Base-by-base conservation (phyloP, 2,797 vertebrate genomes). In the Acipenser transmontanus region DNA sequence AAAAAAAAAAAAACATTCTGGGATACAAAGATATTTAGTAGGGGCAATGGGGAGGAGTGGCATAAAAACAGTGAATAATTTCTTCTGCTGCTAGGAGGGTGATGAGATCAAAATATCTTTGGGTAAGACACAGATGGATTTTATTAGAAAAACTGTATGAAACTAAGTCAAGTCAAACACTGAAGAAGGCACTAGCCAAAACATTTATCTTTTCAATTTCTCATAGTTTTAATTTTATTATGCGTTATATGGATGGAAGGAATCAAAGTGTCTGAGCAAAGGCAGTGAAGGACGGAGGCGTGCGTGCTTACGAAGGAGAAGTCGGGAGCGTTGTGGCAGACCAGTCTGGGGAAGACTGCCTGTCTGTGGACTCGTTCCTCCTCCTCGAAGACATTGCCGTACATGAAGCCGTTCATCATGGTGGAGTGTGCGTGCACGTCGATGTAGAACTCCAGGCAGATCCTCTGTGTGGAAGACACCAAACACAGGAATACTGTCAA, bases 361-460 rank as follows among this genome's bases (percentile, higher is more conserved):
- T 98, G 97, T 71, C 95, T 86, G 82, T 95, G 95, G 81, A 94
- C 97, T 4, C 93, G 89, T 74, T 94, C 95, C 75, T 98, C 95
- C 0, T 98, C 93, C 80, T 99, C 96, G 65, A 98, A 99, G 84
- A 97, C 93, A 68, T 99, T 99, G 70, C 97, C 97, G 7, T 99
- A 99, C 97, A 99, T 98, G 89, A 99, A 99, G 78, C 97, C 95
- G 69, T 98, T 99, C 91, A 96, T 95, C 96, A 98, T 97, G 85
- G 97, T 98, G 83, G 97, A 99, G 89, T 99, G 97, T 76, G 96
- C 94, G 61, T 99, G 97, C 64, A 98, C 94, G 70, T 99, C 97
- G 48, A 99, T 98, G 87, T 98, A 99, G 86, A 99, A 98, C 85
- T 98, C 95, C 90, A 99, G 79, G 83, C 90, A 95, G 73, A 93